These are phyloP conservation scores for Danio choprae DNA, from an alignment of 2,797 vertebrate species.

Conservation along the genomic window DNA sequence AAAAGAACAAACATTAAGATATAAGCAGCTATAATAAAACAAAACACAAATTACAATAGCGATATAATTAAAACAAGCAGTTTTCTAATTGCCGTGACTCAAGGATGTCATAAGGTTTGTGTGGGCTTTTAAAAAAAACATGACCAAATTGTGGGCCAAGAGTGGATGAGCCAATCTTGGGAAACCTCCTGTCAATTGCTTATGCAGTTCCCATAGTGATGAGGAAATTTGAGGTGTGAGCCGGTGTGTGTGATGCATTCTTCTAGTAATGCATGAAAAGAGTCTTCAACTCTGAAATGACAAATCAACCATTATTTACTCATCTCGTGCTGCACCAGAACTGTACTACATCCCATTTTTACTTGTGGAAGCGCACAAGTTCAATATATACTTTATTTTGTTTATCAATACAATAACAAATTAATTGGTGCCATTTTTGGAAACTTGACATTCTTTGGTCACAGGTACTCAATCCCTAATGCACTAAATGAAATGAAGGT, in stretches of 20 bases:
- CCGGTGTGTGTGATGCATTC: neutral
- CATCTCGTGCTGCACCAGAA: neutral
- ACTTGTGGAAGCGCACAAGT: neutral
- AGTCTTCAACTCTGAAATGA: neutral
- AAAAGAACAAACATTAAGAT: too few species aligned
- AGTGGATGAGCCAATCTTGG: conserved; percentile 31
- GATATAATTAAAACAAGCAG: too few species aligned
- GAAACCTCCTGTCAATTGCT: conserved; percentile 24
- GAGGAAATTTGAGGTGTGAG: conserved; percentile 1
- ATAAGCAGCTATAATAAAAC: too few species aligned
- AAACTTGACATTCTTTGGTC: too few species aligned
- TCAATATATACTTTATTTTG: neutral
- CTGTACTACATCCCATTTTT: neutral
- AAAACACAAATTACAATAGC: too few species aligned
- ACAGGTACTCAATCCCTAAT: too few species aligned
- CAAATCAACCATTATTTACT: neutral
- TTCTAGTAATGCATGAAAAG: neutral
- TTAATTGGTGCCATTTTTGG: neutral
- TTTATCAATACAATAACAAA: neutral
- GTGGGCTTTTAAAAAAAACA: conserved; percentile 18
- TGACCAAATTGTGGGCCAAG: neutral
- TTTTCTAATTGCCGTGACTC: conserved; percentile 8
- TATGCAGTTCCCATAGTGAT: conserved; percentile 27
- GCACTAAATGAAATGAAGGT: neutral
- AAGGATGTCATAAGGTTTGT: neutral